A percentile compares a stretch with the other conserved stretches of the same genome.
Conservation (phyloP, 2,113 vertebrate species). For the Octodon degus region DNA sequence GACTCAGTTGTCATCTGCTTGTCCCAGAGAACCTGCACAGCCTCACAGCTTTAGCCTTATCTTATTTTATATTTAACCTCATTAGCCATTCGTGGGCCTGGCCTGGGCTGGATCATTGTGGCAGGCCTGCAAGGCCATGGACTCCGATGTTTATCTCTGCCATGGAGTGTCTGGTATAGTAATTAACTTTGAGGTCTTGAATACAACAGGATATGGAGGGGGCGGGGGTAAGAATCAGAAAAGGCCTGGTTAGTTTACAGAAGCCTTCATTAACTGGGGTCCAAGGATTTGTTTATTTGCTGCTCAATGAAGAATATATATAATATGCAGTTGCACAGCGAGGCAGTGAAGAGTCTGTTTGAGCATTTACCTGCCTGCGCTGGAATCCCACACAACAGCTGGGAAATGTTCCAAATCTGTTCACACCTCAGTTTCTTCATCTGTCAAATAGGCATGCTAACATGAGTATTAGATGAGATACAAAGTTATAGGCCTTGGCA, state of each 20-base stretch:
- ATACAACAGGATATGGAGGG: slow-evolving; percentile 62
- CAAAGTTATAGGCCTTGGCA: rapidly evolving
- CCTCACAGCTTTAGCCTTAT: slow-evolving; percentile 67
- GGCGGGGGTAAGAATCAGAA: background rate
- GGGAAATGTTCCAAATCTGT: background rate
- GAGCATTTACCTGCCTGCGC: background rate
- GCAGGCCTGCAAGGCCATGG: slow-evolving; percentile 57
- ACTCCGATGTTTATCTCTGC: slow-evolving; percentile 73
- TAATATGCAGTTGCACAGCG: background rate
- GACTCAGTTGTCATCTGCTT: slow-evolving; percentile 59
- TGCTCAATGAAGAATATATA: background rate
- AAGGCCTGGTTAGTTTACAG: slow-evolving; percentile 46
- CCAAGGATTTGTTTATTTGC: slow-evolving; percentile 46
- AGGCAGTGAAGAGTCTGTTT: background rate
- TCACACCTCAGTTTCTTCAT: slow-evolving; percentile 5
- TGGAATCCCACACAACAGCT: background rate
- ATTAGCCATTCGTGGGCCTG: slow-evolving; percentile 64
- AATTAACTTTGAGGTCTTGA: slow-evolving; percentile 72
- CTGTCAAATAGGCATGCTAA: background rate
- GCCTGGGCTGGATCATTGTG: slow-evolving; percentile 66
- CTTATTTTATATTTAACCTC: slow-evolving; percentile 80
- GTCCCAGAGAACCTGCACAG: slow-evolving; percentile 69
- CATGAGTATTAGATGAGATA: background rate
- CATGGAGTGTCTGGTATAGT: slow-evolving; percentile 57
- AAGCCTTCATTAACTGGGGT: slow-evolving; percentile 56